These are phyloP conservation scores for Eupithecia exiguata DNA, from an alignment of 2,888 invertebrate genomes.

Conservation along the genomic window DNA sequence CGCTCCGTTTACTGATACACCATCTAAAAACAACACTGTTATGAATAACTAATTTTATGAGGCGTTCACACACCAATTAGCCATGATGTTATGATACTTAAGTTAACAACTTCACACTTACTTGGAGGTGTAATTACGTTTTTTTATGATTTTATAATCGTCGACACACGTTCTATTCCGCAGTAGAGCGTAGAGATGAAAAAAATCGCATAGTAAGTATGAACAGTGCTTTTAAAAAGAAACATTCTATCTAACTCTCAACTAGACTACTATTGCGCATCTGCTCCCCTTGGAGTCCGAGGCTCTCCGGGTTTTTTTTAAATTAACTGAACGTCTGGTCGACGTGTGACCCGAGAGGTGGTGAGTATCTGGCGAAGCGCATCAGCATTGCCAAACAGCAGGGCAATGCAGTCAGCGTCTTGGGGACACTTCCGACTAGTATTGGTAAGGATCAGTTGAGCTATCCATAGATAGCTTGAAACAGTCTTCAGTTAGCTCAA, in stretches of 20 bases:
- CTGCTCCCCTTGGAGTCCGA: no score
- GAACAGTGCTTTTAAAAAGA: neutral
- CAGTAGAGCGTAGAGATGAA: constrained; percentile 23
- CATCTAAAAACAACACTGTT: constrained; percentile 79
- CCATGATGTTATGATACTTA: constrained; percentile 71
- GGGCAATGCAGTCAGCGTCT: no score
- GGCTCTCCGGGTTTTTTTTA: no score
- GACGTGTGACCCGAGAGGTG: no score
- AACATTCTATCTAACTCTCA: neutral
- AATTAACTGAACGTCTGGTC: no score
- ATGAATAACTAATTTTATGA: constrained; percentile 80
- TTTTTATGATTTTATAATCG: constrained; percentile 34
- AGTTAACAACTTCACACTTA: constrained; percentile 69
- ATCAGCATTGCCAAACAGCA: no score
- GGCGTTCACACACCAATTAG: constrained; percentile 69
- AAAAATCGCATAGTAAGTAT: neutral
- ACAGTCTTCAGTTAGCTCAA: no score
- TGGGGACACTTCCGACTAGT: no score
- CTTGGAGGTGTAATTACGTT: constrained; percentile 28
- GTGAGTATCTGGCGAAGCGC: no score
- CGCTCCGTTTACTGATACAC: constrained; percentile 65
- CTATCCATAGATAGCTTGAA: no score
- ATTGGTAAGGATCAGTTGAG: no score
- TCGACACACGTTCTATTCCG: constrained; percentile 21
- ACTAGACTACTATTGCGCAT: no score